A percentile compares a stretch with the other conserved stretches of the same genome.
Conservation (phyloP, 2,888 invertebrate genomes). For the Crepidodera aurea region DNA sequence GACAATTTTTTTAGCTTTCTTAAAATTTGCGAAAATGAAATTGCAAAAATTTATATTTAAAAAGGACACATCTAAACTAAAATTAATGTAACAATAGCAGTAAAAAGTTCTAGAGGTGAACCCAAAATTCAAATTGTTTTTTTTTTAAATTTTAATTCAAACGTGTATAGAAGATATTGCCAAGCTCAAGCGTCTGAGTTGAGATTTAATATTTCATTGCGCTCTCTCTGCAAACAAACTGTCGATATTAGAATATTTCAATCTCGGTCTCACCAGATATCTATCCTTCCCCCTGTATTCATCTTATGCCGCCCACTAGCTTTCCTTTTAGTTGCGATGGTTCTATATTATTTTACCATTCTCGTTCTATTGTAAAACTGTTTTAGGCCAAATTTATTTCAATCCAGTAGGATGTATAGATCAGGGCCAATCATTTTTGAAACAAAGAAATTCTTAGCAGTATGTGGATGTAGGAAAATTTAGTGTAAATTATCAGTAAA, state of each 20-base stretch:
- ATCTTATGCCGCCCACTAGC: conserved; percentile 9
- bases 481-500: too few species aligned
- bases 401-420: too few species aligned
- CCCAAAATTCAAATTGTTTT: not conserved
- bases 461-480: too few species aligned
- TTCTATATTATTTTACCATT: not conserved
- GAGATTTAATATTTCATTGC: conserved; percentile 55
- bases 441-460: too few species aligned
- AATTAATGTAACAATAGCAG: too few species aligned
- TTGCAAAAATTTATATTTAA: too few species aligned
- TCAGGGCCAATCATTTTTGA: too few species aligned
- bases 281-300: conserved; percentile 45
- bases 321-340: conserved; percentile 11
- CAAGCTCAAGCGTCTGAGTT: conserved; percentile 34
- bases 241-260: conserved; percentile 62
- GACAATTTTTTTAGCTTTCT: too few species aligned
- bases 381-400: not conserved
- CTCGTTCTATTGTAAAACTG: not conserved
- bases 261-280: conserved; percentile 60
- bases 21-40: too few species aligned
- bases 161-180: not conserved
- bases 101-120: too few species aligned
- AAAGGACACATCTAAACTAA: too few species aligned
- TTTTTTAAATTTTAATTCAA: not conserved
- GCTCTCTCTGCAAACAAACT: conserved; percentile 53